Evolutionary conservation across 2,888 invertebrate genomes (phyloP).

Genomic region (Brenthis ino): DNA sequence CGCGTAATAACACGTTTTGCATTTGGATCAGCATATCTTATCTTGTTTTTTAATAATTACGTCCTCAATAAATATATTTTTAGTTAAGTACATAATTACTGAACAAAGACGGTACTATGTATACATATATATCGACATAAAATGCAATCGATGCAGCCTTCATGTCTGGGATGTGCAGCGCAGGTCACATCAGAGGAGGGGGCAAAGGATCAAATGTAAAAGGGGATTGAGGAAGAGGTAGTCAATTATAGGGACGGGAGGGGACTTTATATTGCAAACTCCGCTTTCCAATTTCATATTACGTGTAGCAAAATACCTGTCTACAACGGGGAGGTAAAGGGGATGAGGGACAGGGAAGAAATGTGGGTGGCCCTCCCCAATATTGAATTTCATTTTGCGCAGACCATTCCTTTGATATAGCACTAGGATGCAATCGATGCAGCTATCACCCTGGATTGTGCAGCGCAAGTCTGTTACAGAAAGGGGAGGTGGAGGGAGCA

Average conservation of each 20-base stretch:
- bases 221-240: neutral
- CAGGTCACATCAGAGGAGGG: neutral
- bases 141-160: neutral
- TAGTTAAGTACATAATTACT: neutral
- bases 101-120: neutral
- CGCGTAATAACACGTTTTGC: no score
- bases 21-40: no score
- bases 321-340: no score
- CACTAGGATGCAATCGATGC: conserved; percentile 13
- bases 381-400: conserved; percentile 8
- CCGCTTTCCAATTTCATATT: no score
- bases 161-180: conserved; percentile 8
- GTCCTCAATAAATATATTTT: no score
- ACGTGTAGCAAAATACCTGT: no score
- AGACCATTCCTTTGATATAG: conserved; percentile 11
- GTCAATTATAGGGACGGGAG: conserved; percentile 1
- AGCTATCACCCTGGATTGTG: conserved; percentile 8
- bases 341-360: neutral
- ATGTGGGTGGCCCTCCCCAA: neutral
- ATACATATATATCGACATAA: neutral
- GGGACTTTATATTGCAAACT: neutral
- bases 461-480: conserved; percentile 12
- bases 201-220: neutral
- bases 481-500: neutral
- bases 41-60: no score